These are phyloP conservation scores for Opisthocomus hoazin DNA, from an alignment of 2,113 vertebrate species.

Conservation along the genomic window DNA sequence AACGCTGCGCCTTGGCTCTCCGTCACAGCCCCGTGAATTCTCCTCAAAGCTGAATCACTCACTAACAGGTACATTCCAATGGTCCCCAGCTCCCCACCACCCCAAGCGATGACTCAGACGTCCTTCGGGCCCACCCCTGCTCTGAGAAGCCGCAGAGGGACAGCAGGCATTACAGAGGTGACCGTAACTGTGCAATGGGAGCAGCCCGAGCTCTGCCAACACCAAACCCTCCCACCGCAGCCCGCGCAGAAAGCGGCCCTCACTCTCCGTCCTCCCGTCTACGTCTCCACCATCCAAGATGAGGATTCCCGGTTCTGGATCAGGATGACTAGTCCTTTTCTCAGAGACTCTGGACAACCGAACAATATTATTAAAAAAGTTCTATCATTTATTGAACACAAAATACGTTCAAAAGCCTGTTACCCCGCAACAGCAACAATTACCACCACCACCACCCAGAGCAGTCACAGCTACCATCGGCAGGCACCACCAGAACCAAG, in stretches of 20 bases:
- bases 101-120: accelerated
- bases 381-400: background rate
- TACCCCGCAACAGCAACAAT: slow-evolving; percentile 47
- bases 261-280: background rate
- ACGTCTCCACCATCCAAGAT: background rate
- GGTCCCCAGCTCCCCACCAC: accelerated
- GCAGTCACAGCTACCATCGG: background rate
- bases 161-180: accelerated
- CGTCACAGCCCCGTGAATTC: too few species aligned
- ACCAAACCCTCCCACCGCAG: background rate
- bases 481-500: background rate
- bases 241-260: background rate
- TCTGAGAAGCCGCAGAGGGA: accelerated
- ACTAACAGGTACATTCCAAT: accelerated
- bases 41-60: background rate
- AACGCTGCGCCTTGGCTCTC: accelerated
- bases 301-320: background rate
- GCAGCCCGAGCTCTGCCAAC: accelerated
- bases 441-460: background rate
- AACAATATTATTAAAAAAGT: background rate
- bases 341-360: background rate
- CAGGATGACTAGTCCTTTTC: background rate
- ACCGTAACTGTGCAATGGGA: too few species aligned
- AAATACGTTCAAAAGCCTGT: slow-evolving; percentile 40
- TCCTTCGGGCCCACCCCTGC: background rate